Evolutionary conservation across 2,797 vertebrate species (phyloP), one percentile per base, ranked within the genome.

Genomic region (Myotis findleyi): DNA sequence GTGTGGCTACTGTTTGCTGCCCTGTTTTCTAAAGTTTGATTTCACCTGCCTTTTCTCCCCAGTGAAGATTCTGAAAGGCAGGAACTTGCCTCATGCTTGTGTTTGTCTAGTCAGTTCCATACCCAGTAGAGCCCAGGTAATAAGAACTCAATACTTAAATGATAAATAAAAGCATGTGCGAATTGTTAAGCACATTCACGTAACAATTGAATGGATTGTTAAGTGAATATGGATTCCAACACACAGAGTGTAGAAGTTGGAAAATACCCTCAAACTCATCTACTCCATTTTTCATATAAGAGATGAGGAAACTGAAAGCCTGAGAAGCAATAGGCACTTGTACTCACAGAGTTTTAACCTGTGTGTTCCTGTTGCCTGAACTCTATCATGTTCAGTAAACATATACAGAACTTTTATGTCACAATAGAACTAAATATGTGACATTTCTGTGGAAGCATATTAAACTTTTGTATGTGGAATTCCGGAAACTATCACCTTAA

Each of bases 1-100:
- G 30, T 66, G 79, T 91, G 51, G 88, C 77, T 93, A 57, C 51
- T 33, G 9, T 30, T 55, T 41, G 87, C 88, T 82, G 77, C 79
- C 49, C 85, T 71, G 6, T 68, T 87, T 88, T 79, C 44, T n/a
- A 36, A 14, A 49, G 72, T 81, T 89, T 72, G 51, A 36, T 89
- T 38, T 1, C 5, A 23, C 51, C 33, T 71, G 36, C 41, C 38
- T 95, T 41, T 73, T 92, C 55, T 94, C 71, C 25, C 51, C 27
- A 59, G 1, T 1, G n/a, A 79, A 76, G 53, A 8, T 41, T 94
- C 69, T 89, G 57, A 57, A 76, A 95, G 91, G 71, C 55, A 75
- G 27, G 20, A 94, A 57, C 16, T 81, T n/a, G 38, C 41, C 6
- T 84, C 36, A 33, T 5, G 10, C 62, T 89, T 73, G 20, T 62